Conservation (phyloP, 2,797 vertebrate species). For the Oreochromis mossambicus region DNA sequence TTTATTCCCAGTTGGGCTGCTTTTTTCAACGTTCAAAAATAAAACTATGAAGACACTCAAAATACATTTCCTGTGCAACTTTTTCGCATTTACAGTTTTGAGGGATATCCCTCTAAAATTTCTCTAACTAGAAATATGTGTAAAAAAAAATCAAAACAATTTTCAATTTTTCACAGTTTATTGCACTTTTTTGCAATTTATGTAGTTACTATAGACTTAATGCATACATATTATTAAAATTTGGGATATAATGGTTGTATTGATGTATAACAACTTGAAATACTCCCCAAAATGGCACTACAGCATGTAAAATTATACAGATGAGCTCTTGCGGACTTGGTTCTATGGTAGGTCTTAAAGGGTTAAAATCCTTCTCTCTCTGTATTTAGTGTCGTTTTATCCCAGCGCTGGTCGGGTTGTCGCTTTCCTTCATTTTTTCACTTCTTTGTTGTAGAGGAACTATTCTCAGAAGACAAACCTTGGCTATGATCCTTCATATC, state of each 20-base stretch:
- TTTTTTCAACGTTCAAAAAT: neutral
- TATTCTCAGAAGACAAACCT: neutral
- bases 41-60: neutral
- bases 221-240: neutral
- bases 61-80: neutral
- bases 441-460: neutral
- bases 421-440: neutral
- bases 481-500: neutral
- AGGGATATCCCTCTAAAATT: neutral
- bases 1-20: neutral
- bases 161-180: neutral
- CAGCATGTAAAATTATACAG: neutral
- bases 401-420: neutral
- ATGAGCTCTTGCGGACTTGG: neutral
- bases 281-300: neutral
- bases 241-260: neutral
- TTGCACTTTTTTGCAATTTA: neutral
- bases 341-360: neutral
- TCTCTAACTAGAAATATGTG: neutral
- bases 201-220: neutral
- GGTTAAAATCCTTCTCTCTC: neutral
- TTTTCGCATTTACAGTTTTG: neutral
- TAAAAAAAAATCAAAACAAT: fast-evolving
- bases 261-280: neutral
- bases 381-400: neutral